Base-by-base conservation (phyloP, 2,797 vertebrate species). In the Melopsittacus undulatus region DNA sequence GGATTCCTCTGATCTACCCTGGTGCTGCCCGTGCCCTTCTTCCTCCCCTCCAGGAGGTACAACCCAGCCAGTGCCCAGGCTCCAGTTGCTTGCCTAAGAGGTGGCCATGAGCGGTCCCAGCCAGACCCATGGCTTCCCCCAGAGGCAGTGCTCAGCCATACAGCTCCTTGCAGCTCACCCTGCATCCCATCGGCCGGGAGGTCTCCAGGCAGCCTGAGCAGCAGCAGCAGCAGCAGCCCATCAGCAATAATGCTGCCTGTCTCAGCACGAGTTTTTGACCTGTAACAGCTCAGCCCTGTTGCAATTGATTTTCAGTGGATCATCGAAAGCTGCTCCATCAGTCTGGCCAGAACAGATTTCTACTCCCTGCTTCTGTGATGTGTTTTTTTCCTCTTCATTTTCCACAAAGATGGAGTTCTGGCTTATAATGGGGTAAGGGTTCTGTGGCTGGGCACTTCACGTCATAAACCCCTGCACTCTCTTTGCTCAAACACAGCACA, bases 251-350 rank as follows among this genome's bases (percentile, higher is more conserved):
- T 49, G 42, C 21, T 74, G 82, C 64, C 20, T 69, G 34, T 56
- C 70, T 74, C 62, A 77, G 74, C 63, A 67, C 0, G 2, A 38
- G 76, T 94, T 90, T 80, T 84, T 4, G 2, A 77, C 62, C 48
- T 67, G 10, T 74, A 89, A 80, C 67, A 92, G 83, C 72, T 77
- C 64, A 46, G 56, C 48, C 48, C 45, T 85, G 21, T 85, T 82
- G 52, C 40, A 85, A 92, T 64, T 74, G 83, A 92, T 95, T 94
- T 90, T 89, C 64, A 83, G 51, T 64, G 78, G 57, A 80, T 89
- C 84, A 66, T 9, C 85, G 68, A 78, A 95, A 89, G 49, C 40
- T 80, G 61, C 17, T 91, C 80, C 64, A 32, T 74, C 72, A 61
- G 43, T 49, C 69, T 77, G 70, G 46, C 49, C 34, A 40, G 68